Percentiles rank a stretch among this genome's conserved stretches.
These are phyloP conservation scores for Nyctibius grandis DNA, from an alignment of 2,797 vertebrate genomes.

Conservation along the genomic window DNA sequence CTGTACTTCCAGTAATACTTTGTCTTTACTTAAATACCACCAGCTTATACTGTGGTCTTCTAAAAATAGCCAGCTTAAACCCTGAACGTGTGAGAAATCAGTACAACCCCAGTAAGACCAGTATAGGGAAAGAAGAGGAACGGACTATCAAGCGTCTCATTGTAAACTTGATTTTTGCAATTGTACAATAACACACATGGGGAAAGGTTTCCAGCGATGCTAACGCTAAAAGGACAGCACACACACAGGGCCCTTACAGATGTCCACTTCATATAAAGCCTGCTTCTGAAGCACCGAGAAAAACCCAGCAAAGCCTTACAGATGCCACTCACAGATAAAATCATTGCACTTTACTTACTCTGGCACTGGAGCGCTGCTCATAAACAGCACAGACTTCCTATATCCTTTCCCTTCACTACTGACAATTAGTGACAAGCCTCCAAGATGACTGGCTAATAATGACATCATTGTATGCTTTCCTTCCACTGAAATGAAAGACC, in stretches of 20 bases:
- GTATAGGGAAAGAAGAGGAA: background rate
- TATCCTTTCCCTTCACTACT: background rate
- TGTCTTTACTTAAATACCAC: background rate
- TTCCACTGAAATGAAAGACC: background rate
- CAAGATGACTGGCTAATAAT: background rate
- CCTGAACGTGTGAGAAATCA: background rate
- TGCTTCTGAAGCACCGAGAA: background rate
- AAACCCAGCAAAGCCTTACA: background rate
- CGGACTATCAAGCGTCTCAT: rapidly evolving
- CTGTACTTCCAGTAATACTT: background rate
- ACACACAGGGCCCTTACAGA: background rate
- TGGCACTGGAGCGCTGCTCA: background rate
- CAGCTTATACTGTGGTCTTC: background rate
- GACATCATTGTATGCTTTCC: background rate
- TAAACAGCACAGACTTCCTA: background rate
- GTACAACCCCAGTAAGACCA: background rate
- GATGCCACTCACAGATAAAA: background rate
- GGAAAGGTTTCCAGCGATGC: rapidly evolving
- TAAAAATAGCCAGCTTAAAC: background rate
- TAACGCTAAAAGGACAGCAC: background rate
- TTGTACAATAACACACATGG: background rate
- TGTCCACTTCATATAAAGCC: background rate
- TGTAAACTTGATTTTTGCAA: background rate
- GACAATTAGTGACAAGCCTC: background rate
- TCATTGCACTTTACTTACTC: rapidly evolving